Conservation (phyloP, 30 jellyfish, hydroid and myxozoan genomes). For the Mastigias papua region DNA sequence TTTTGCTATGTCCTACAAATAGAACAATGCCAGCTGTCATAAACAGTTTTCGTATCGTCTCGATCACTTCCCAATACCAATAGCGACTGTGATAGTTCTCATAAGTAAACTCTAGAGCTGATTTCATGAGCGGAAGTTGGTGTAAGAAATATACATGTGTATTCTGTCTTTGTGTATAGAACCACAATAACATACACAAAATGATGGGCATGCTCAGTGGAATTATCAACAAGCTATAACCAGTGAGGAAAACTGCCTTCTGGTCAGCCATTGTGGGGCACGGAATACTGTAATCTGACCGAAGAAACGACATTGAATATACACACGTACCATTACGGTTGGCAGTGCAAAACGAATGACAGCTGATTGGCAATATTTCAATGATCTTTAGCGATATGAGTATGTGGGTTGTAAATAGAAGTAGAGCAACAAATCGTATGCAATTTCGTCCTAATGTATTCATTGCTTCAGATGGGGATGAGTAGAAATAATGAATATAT, state of each 20-base stretch:
- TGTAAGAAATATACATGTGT: too few species aligned
- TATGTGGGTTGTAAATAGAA: constrained; percentile 54
- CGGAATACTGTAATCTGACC: constrained; percentile 45
- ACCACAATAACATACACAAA: neutral
- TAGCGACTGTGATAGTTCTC: constrained; percentile 27
- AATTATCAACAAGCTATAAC: constrained; percentile 21
- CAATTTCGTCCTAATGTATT: neutral
- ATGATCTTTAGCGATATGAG: constrained; percentile 12
- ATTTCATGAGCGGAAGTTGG: neutral
- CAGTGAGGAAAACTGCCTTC: neutral
- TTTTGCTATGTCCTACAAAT: constrained; percentile 6
- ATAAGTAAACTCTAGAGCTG: constrained; percentile 25
- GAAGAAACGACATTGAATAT: constrained; percentile 1
- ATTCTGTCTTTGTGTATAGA: neutral
- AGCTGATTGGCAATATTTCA: constrained; percentile 44
- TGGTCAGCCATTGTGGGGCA: neutral
- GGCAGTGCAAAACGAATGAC: constrained; percentile 32
- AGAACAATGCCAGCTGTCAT: constrained; percentile 43
- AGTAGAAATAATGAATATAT: neutral
- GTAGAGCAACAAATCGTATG: constrained; percentile 9
- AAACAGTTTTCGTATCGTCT: constrained; percentile 33
- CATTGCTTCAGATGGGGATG: neutral
- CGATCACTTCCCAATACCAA: constrained; percentile 59
- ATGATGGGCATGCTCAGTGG: constrained; percentile 42
- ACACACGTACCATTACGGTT: constrained; percentile 6